These are phyloP conservation scores for Zele albiditarsus DNA, from an alignment of 2,888 invertebrate species.

Conservation along the genomic window DNA sequence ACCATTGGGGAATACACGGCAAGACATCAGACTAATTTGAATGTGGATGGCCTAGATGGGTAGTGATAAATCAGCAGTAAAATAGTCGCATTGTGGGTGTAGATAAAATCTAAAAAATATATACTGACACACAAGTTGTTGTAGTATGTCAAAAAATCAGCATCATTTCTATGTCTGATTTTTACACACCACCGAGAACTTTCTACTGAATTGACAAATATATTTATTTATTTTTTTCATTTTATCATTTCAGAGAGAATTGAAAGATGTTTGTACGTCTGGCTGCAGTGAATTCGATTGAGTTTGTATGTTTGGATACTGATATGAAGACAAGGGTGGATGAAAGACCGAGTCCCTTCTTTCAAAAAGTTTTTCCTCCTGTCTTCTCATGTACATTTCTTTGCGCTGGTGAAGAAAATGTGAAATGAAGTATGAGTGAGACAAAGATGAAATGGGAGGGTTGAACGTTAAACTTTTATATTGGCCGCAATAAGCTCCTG, in stretches of 20 bases:
- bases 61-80: slow-evolving; percentile 10
- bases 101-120: background rate
- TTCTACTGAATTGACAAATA: background rate
- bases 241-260: background rate
- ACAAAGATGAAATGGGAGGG: background rate
- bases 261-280: slow-evolving; percentile 20
- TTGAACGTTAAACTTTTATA: slow-evolving; percentile 33
- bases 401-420: background rate
- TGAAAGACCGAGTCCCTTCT: background rate
- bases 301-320: slow-evolving; percentile 1
- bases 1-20: slow-evolving; percentile 25
- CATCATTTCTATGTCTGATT: background rate
- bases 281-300: slow-evolving; percentile 16
- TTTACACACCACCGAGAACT: background rate
- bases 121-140: background rate
- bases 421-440: background rate
- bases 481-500: slow-evolving; percentile 28
- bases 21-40: slow-evolving; percentile 27
- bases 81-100: background rate
- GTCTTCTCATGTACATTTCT: slow-evolving; percentile 8
- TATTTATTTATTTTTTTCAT: background rate
- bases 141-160: background rate
- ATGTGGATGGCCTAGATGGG: slow-evolving; percentile 23
- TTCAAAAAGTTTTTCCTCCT: slow-evolving; percentile 16
- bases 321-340: slow-evolving; percentile 22